phyloP scores from a whole-genome alignment of 2,797 vertebrate species.

The Melanotaenia pygmaea region DNA sequence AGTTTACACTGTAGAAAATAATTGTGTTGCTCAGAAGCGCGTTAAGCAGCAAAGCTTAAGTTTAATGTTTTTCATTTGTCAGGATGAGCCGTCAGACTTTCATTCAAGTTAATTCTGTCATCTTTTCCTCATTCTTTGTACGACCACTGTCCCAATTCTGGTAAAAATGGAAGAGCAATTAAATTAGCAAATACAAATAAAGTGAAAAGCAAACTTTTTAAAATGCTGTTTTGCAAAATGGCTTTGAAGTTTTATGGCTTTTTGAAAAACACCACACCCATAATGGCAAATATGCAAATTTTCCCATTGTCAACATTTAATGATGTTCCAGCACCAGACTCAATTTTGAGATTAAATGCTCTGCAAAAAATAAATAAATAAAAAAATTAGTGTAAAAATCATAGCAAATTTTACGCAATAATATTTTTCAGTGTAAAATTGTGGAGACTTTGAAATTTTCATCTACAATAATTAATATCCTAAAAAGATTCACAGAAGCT shows the following conservation, averaged over 20 bases:
- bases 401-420: too few relatives aligned
- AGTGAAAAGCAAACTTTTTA: slow-evolving; percentile 50
- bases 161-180: slow-evolving; percentile 22
- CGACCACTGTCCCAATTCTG: slow-evolving; percentile 48
- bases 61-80: slow-evolving; percentile 70
- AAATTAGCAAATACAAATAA: slow-evolving; percentile 62
- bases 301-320: background rate
- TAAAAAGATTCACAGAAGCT: too few relatives aligned
- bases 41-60: slow-evolving; percentile 38
- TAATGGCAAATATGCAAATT: too few relatives aligned
- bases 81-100: slow-evolving; percentile 73
- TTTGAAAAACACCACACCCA: background rate
- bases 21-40: slow-evolving; percentile 18
- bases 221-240: slow-evolving; percentile 28
- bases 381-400: too few relatives aligned
- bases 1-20: slow-evolving; percentile 26
- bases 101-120: slow-evolving; percentile 65
- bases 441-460: too few relatives aligned
- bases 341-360: background rate
- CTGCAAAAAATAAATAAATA: too few relatives aligned
- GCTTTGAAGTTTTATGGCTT: slow-evolving; percentile 7
- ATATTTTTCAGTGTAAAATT: too few relatives aligned
- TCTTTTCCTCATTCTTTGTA: slow-evolving; percentile 62
- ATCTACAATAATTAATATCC: too few relatives aligned
- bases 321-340: background rate